Evolutionary conservation across 2,888 invertebrate species (phyloP).

Genomic region (Allygus modestus): DNA sequence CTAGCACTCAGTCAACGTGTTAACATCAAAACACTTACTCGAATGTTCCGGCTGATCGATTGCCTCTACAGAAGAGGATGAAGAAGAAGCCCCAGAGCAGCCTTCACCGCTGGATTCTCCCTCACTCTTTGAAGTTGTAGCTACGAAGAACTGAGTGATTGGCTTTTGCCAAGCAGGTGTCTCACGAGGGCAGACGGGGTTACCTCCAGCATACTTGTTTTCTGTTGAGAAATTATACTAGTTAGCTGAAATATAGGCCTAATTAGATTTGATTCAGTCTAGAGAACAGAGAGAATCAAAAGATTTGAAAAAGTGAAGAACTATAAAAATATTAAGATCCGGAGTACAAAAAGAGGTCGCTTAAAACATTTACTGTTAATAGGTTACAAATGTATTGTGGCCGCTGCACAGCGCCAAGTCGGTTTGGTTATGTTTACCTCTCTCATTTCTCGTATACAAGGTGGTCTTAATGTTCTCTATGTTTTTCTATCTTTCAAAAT

Average conservation of each 20-base stretch:
- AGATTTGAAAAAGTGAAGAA: too few species aligned
- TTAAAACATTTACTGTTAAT: too few species aligned
- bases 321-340: too few species aligned
- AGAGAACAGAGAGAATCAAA: too few species aligned
- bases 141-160: conserved; percentile 77
- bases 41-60: not conserved
- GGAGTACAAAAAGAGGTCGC: too few species aligned
- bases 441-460: too few species aligned
- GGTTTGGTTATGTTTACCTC: too few species aligned
- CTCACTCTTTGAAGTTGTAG: not conserved
- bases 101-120: not conserved
- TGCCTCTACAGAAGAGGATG: not conserved
- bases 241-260: not conserved
- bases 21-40: not conserved
- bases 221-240: not conserved
- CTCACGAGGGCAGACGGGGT: conserved; percentile 77
- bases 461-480: too few species aligned
- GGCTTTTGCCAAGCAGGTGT: conserved; percentile 79
- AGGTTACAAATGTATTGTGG: too few species aligned
- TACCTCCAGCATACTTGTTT: conserved; percentile 74
- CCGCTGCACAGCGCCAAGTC: too few species aligned
- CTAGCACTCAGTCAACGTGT: too few species aligned
- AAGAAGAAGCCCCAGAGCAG: not conserved
- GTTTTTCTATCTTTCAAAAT: too few species aligned
- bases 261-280: not conserved